A percentile compares a stretch with the other conserved stretches of the same genome.
Conservation (phyloP, 2,113 vertebrate species). For the Tupaia tana region DNA sequence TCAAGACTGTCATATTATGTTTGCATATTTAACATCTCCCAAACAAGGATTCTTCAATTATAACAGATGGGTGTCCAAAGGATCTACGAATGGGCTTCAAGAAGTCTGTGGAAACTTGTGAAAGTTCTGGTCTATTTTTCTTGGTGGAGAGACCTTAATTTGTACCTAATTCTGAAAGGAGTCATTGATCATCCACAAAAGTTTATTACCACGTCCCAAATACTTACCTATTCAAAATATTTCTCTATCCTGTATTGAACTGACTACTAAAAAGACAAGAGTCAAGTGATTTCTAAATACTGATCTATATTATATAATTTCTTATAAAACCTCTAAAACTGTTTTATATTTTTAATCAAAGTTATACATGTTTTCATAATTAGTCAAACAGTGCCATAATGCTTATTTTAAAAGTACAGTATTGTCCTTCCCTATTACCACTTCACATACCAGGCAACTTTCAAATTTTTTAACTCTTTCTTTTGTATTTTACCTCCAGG, state of each 20-base stretch:
- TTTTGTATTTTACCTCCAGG: neutral
- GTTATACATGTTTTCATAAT: neutral
- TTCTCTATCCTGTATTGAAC: neutral
- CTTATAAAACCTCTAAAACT: neutral
- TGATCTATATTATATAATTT: too few species aligned
- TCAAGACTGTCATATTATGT: neutral
- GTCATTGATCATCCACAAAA: neutral
- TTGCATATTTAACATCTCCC: slow-evolving; percentile 26
- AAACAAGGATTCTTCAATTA: neutral
- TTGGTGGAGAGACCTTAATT: neutral
- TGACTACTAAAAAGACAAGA: neutral
- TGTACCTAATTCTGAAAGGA: neutral
- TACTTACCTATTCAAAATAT: neutral
- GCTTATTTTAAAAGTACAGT: neutral
- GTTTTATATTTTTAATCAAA: neutral
- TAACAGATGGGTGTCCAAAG: neutral
- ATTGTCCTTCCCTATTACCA: neutral
- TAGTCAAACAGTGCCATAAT: neutral
- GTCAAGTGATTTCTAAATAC: neutral
- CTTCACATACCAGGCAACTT: neutral
- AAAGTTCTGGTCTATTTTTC: neutral
- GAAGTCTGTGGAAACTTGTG: neutral
- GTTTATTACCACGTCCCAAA: neutral
- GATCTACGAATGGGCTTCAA: neutral
- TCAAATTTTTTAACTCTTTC: neutral